These are phyloP conservation scores for Ophiodon elongatus DNA, from an alignment of 2,113 vertebrate genomes.

Conservation along the genomic window DNA sequence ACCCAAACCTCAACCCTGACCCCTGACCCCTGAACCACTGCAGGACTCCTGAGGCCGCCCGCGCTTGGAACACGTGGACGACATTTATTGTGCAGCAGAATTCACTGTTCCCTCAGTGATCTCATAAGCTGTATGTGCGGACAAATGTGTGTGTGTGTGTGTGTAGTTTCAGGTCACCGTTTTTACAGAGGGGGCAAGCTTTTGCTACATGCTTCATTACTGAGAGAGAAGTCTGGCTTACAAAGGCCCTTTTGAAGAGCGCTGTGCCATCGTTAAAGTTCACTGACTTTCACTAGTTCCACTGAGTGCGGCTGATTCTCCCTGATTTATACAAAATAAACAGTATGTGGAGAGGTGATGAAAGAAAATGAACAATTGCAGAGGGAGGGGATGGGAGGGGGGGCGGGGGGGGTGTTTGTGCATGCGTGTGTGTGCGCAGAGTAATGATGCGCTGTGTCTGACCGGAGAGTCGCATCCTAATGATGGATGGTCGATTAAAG, in stretches of 20 bases:
- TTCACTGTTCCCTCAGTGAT: constrained; percentile 54
- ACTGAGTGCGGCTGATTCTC: constrained; percentile 9
- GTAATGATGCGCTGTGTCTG: constrained; percentile 70
- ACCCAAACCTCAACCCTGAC: constrained; percentile 69
- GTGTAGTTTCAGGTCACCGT: constrained; percentile 56
- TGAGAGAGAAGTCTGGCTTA: constrained; percentile 41
- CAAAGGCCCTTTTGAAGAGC: constrained; percentile 59
- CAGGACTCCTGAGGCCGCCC: constrained; percentile 52
- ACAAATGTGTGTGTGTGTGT: constrained; percentile 36
- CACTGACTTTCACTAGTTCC: constrained; percentile 54
- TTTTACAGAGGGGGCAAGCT: constrained; percentile 47
- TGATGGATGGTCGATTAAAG: constrained; percentile 77
- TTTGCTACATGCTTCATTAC: constrained; percentile 57
- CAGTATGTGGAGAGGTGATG: constrained; percentile 41
- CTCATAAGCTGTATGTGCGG: constrained; percentile 26
- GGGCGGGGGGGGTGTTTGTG: too few species aligned
- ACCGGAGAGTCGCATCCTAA: constrained; percentile 72
- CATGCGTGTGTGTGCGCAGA: constrained; percentile 25
- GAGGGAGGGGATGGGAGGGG: too few species aligned
- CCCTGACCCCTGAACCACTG: constrained; percentile 67
- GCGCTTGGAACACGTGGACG: constrained; percentile 46
- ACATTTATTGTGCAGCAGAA: constrained; percentile 66
- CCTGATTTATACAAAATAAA: constrained; percentile 36
- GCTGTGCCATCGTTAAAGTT: constrained; percentile 53
- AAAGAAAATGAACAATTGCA: constrained; percentile 44